Evolutionary conservation across 2,888 invertebrate genomes (phyloP), one percentile per base, ranked within the genome.

Genomic region (Amblyteles armatorius): DNA sequence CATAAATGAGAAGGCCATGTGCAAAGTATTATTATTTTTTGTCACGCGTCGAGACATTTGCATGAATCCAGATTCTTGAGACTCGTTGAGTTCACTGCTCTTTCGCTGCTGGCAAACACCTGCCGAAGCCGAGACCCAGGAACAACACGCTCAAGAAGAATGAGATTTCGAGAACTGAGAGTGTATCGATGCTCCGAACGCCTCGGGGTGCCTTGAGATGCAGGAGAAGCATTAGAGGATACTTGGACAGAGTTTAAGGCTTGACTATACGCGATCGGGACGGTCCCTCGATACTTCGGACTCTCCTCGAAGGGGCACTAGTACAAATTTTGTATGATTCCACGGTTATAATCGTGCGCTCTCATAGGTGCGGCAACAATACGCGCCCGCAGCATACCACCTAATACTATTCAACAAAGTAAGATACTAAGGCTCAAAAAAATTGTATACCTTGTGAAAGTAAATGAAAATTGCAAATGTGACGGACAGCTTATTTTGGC

Each of bases 251-350:
- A 44, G 36, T 69, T 69, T 69, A 52, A 55, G 69, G 26, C 69
- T 79, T 68, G 26, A 68, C 52, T 73, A 48, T 7, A 36, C 36
- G 65, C 73, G 69, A 78, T 65, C 81, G 68, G 57, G 36, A 55
- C 36, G n/a, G 63, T 74, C 55, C 50, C 50, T 63, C 36, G 73
- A 80, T 67, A 36, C 73, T 63, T 40, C 67, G 40, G 29, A 65
- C 57, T 22, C 69, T 79, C 44, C 33, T 44, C 48, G 44, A 60
- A 22, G 40, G 26, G 36, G 19, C 36, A 60, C 79, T 79, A 74
- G 79, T 73, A 55, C 48, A 73, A 60, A 52, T 77, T 84, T 84
- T 77, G 67, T 80, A 82, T 79, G 71, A 85, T 82, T 85, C 71
- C 76, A 81, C 76, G 82, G 76, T 82, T 65, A 67, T 82, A 76